Evolutionary conservation across 1,140 invertebrate species (phyloP).

Genomic region (Neodiprion pinetum): DNA sequence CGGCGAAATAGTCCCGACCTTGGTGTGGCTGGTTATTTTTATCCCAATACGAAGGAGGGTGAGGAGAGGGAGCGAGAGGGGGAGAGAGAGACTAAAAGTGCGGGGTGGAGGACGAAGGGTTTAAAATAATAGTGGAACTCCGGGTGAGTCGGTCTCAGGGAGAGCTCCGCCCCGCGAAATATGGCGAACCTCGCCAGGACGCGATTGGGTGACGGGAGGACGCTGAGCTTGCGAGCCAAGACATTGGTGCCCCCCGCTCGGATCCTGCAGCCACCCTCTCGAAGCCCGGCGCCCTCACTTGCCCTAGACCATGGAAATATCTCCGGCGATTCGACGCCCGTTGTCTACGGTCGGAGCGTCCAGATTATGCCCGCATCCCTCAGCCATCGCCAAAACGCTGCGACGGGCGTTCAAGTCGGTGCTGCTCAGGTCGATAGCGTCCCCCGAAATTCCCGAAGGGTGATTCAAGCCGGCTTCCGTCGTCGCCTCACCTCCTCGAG

Average conservation of each 20-base stretch:
- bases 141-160: slow-evolving; percentile 47
- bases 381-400: no score
- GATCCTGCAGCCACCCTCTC: slow-evolving; percentile 38
- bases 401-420: no score
- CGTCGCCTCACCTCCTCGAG: no score
- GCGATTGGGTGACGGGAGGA: slow-evolving; percentile 62
- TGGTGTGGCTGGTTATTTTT: background rate
- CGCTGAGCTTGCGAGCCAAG: slow-evolving; percentile 56
- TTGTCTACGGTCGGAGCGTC: background rate
- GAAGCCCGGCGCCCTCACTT: slow-evolving; percentile 28
- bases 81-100: slow-evolving; percentile 9
- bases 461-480: no score
- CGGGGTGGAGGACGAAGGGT: slow-evolving; percentile 37
- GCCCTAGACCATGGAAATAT: slow-evolving; percentile 4
- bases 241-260: slow-evolving; percentile 56
- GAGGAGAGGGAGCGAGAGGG: no score
- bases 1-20: background rate
- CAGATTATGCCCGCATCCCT: no score
- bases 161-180: slow-evolving; percentile 60
- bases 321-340: background rate
- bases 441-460: no score
- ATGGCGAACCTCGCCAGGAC: slow-evolving; percentile 58
- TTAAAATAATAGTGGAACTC: slow-evolving; percentile 55
- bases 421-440: no score
- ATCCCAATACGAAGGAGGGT: background rate